Conservation (phyloP, 2,113 vertebrate species). For the Syngnathus floridae region DNA sequence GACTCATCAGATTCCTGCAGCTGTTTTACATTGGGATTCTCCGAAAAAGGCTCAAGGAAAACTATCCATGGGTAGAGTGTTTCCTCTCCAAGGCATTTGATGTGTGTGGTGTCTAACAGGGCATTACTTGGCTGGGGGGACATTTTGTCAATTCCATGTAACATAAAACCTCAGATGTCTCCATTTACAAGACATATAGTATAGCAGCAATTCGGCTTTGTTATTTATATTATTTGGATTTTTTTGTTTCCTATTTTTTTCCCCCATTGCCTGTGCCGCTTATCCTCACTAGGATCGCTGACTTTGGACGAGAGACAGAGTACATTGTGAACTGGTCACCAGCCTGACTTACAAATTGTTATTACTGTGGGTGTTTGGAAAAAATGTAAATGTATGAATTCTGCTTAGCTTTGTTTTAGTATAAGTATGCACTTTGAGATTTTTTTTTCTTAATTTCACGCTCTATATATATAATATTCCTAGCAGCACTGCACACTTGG, state of each 20-base stretch:
- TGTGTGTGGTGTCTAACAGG: not conserved
- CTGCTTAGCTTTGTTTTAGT: not conserved
- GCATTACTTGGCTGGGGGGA: not conserved
- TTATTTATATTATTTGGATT: not conserved
- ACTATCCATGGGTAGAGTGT: slow-evolving; percentile 18
- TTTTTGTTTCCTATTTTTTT: not conserved
- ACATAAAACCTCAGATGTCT: slow-evolving; percentile 18
- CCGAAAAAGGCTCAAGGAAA: slow-evolving; percentile 30
- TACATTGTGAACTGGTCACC: not conserved
- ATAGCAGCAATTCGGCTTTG: not conserved
- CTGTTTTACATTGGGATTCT: slow-evolving; percentile 55
- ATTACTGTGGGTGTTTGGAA: not conserved
- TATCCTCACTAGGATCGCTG: not conserved
- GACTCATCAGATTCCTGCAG: slow-evolving; percentile 63
- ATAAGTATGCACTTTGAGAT: not conserved
- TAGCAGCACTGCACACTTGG: slow-evolving; percentile 30
- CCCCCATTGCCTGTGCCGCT: not conserved
- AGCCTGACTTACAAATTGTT: not conserved
- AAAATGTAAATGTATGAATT: not conserved
- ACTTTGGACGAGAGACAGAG: not conserved
- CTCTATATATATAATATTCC: too few species aligned
- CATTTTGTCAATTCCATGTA: slow-evolving; percentile 18
- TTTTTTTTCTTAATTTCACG: too few species aligned
- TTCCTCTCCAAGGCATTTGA: not conserved
- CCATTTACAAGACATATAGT: slow-evolving; percentile 7